These are phyloP conservation scores for Capromys pilorides DNA, from an alignment of 2,797 vertebrate genomes.

Conservation along the genomic window DNA sequence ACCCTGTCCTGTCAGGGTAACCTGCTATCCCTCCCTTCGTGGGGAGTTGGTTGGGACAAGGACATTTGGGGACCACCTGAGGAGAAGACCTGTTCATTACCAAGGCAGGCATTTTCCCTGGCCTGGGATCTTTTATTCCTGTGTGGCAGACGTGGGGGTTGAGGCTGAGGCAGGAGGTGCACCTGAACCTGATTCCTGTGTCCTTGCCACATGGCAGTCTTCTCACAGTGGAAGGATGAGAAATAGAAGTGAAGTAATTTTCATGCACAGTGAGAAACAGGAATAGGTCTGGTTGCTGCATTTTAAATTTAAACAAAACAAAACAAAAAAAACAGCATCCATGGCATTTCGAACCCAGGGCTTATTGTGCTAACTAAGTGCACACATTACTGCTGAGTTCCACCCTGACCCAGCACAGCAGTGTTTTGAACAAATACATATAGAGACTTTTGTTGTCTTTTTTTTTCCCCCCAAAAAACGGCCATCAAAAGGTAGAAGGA, in stretches of 20 bases:
- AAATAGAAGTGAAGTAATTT: not conserved
- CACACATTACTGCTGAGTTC: not conserved
- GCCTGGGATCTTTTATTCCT: not conserved
- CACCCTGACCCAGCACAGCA: no score
- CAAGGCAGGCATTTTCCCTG: not conserved
- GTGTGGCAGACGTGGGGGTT: not conserved
- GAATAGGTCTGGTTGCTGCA: not conserved
- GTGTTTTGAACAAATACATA: not conserved
- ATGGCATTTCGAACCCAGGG: not conserved
- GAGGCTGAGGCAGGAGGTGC: rapidly evolving
- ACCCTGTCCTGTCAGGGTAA: not conserved
- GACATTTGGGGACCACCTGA: not conserved
- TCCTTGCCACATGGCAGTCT: not conserved
- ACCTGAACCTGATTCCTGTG: not conserved
- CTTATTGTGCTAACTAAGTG: not conserved
- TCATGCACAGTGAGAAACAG: not conserved
- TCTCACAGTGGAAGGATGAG: not conserved
- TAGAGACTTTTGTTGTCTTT: not conserved
- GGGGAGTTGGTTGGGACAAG: not conserved
- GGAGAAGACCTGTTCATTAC: not conserved
- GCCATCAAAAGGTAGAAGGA: not conserved
- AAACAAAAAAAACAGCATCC: not conserved
- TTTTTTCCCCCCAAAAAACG: not conserved
- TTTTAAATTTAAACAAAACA: not conserved
- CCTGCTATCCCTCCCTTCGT: rapidly evolving